Percentiles rank a stretch among this genome's conserved stretches.
phyloP scores from a whole-genome alignment of 2,888 invertebrate species.

The Clepsis dumicolana region DNA sequence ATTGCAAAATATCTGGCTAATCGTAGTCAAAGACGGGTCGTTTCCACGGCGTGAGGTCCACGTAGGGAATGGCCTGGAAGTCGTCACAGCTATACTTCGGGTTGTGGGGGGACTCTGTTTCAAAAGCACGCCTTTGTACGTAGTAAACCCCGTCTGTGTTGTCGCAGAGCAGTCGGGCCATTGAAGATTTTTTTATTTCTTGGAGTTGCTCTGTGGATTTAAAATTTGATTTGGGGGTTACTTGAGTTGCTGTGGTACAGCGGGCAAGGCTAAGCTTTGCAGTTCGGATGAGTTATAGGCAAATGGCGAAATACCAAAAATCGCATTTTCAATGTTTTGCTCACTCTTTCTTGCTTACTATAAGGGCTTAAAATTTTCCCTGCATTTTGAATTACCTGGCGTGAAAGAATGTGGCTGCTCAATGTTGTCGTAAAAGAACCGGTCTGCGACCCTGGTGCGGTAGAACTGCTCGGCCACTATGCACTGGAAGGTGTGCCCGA shows the following conservation, averaged over 20 bases:
- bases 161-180: constrained; percentile 93
- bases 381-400: constrained; percentile 74
- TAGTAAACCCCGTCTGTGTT: constrained; percentile 89
- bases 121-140: constrained; percentile 90
- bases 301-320: too few species aligned
- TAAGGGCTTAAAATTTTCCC: too few species aligned
- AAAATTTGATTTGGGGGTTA: background rate
- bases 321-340: too few species aligned
- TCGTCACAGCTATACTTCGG: constrained; percentile 72
- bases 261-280: too few species aligned
- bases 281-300: too few species aligned
- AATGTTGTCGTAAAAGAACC: constrained; percentile 93
- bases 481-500: constrained; percentile 96
- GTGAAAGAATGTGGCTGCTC: constrained; percentile 89
- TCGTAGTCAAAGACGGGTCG: constrained; percentile 62
- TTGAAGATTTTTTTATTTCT: constrained; percentile 91
- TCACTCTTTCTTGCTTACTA: too few species aligned
- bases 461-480: constrained; percentile 95
- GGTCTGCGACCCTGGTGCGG: constrained; percentile 93
- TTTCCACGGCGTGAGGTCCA: constrained; percentile 82
- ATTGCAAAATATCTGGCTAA: too few species aligned
- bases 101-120: constrained; percentile 84
- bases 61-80: constrained; percentile 71
- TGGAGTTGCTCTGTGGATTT: constrained; percentile 88
- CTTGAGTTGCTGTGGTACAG: background rate